Conservation (phyloP, 2,888 invertebrate genomes). For the Ormyrus rosae region DNA sequence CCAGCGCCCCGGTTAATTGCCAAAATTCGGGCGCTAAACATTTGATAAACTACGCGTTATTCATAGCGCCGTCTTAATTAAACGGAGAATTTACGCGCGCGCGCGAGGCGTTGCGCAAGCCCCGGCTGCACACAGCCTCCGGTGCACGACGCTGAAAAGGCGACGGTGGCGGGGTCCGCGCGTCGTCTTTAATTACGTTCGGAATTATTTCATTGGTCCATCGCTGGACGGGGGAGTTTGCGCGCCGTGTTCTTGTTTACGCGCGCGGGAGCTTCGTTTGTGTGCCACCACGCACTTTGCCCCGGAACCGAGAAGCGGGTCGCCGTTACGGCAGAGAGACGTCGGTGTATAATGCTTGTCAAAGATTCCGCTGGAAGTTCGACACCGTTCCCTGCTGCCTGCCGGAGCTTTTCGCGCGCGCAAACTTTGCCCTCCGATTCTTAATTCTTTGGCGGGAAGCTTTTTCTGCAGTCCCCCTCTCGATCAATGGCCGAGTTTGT, state of each 20-base stretch:
- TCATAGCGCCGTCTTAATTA: slow-evolving; percentile 49
- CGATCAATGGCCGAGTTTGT: no score
- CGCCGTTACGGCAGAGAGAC: no score
- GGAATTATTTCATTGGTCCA: background rate
- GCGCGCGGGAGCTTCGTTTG: background rate
- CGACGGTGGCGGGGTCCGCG: no score
- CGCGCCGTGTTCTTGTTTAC: background rate
- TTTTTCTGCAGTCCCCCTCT: no score
- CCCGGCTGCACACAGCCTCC: no score
- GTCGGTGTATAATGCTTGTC: slow-evolving; percentile 2
- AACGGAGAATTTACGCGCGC: slow-evolving; percentile 13
- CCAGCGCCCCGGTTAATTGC: slow-evolving; percentile 3
- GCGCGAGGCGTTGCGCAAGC: no score
- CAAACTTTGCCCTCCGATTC: background rate
- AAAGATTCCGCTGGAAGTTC: slow-evolving; percentile 23
- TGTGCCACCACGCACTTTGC: background rate
- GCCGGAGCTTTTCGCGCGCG: background rate
- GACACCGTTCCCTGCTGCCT: background rate
- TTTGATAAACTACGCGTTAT: slow-evolving; percentile 44
- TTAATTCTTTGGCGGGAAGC: no score
- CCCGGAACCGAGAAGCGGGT: no score
- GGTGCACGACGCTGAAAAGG: no score
- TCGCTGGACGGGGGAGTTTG: background rate
- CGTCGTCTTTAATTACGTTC: no score
- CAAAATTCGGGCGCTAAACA: slow-evolving; percentile 37